A percentile compares a stretch with the other conserved stretches of the same genome.
Conservation (phyloP, 2,113 vertebrate genomes). For the Tragelaphus scriptus region DNA sequence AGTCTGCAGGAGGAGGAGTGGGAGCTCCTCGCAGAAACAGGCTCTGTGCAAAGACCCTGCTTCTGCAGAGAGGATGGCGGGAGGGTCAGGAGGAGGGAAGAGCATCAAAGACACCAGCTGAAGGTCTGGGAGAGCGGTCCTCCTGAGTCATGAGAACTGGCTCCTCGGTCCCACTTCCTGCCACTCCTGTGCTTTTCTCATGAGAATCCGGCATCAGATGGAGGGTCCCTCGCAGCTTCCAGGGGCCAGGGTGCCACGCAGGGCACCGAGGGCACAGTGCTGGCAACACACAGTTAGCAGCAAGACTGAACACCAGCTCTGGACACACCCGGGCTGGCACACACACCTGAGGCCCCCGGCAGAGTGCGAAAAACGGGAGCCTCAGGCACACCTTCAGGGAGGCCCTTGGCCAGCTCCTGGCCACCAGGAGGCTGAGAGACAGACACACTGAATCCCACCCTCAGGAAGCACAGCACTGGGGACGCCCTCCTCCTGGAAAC, state of each 20-base stretch:
- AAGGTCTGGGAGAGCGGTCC: background rate
- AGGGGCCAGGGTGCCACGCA: slow-evolving; percentile 56
- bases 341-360: background rate
- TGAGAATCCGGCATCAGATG: slow-evolving; percentile 74
- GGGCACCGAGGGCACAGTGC: slow-evolving; percentile 36
- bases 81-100: slow-evolving; percentile 72
- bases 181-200: slow-evolving; percentile 77
- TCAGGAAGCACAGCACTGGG: background rate
- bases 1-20: slow-evolving; percentile 55
- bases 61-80: slow-evolving; percentile 70
- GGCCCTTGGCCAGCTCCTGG: background rate
- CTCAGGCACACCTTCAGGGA: background rate
- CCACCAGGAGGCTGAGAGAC: background rate
- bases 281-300: background rate
- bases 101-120: slow-evolving; percentile 77
- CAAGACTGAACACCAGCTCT: background rate
- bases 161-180: slow-evolving; percentile 80
- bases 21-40: slow-evolving; percentile 64
- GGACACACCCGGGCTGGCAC: too few species aligned
- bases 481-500: background rate
- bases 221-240: slow-evolving; percentile 25
- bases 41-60: slow-evolving; percentile 77
- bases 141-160: slow-evolving; percentile 72
- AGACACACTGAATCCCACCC: background rate
- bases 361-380: background rate